Evolutionary conservation across 2,888 invertebrate species (phyloP).

Genomic region (Axea sp.): DNA sequence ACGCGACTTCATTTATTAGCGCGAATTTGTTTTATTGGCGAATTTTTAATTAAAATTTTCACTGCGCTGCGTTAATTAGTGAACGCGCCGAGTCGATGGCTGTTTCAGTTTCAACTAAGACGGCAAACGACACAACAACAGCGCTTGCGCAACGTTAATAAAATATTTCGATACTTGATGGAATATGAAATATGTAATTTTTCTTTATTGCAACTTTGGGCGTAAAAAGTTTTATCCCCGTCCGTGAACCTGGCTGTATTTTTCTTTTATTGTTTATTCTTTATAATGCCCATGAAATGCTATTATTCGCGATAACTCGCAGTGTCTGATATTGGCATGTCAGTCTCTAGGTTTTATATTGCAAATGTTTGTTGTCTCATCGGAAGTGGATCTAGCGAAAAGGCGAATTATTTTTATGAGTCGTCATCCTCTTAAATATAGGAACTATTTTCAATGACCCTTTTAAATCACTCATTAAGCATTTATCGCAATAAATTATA

Average conservation of each 20-base stretch:
- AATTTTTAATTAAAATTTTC: constrained; percentile 40
- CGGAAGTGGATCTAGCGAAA: constrained; percentile 8
- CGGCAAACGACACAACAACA: constrained; percentile 10
- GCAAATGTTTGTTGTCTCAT: constrained; percentile 9
- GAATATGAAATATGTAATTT: constrained; percentile 44
- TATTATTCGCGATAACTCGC: constrained; percentile 51
- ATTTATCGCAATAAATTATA: no score
- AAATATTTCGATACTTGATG: constrained; percentile 37
- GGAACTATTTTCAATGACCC: no score
- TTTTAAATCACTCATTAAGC: no score
- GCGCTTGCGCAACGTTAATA: constrained; percentile 7
- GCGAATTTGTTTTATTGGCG: constrained; percentile 37
- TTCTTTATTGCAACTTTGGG: constrained; percentile 23
- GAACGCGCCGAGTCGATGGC: background rate
- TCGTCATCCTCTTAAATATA: no score
- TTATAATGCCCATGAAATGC: constrained; percentile 41
- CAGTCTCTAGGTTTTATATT: constrained; percentile 19
- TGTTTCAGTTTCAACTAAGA: background rate
- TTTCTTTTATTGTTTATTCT: constrained; percentile 55
- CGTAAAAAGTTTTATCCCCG: constrained; percentile 36
- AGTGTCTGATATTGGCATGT: constrained; percentile 29
- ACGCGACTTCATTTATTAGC: constrained; percentile 18
- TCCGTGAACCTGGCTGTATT: constrained; percentile 18
- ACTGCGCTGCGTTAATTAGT: constrained; percentile 9
- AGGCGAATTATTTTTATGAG: background rate